Base-by-base conservation (phyloP, 2,888 invertebrate species). In the Hirtodrosophila histrioides region DNA sequence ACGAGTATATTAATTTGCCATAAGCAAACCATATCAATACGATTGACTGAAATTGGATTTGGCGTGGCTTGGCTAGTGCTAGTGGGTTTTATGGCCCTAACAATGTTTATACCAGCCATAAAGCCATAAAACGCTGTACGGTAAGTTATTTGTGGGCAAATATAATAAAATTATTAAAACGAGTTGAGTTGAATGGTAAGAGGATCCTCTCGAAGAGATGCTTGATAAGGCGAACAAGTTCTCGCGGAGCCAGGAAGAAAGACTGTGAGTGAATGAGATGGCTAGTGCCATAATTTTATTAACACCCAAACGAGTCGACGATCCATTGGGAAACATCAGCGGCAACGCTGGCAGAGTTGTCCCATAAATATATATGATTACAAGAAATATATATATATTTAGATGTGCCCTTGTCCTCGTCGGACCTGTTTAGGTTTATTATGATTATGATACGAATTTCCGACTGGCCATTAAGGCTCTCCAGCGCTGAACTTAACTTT, bases 321-420 rank as follows among this genome's bases (percentile, higher is more conserved):
- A 70, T 40, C 57, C 78, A 54, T 58, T 45, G 45, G 73, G 41
- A 45, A 48, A 31, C 46, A 54, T 41, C 55, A 69, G 53, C 53
- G 41, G 39, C 64, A 44, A 43, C 46, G 50, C 39, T 29, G 56
- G 29, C 29, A 49, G 44, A 75, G 75, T 77, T 81, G 85, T 86
- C 78, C 77, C 80, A 80, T 78, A 86, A 79, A 86, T 73, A 86
- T 86, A 78, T 84, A 80, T 84, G 88, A 88, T 84, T 88, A 88
- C 75, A 78, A 81, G 62, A 82, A 31, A 31, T 8, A 31, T 8
- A 53, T 62, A 70, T 75, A 70, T 75, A 81, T 86, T 84, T 86
- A 74, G 81, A 78, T 58, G 56, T 40, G 61, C 46, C 60, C 41
- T 51, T 68, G 68, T 58, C 50, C 41, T 39, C 27, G 41, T 49